Percentiles rank a stretch among this genome's conserved stretches.
These are phyloP conservation scores for Macroteleia sp. DNA, from an alignment of 2,888 invertebrate species.

Conservation along the genomic window DNA sequence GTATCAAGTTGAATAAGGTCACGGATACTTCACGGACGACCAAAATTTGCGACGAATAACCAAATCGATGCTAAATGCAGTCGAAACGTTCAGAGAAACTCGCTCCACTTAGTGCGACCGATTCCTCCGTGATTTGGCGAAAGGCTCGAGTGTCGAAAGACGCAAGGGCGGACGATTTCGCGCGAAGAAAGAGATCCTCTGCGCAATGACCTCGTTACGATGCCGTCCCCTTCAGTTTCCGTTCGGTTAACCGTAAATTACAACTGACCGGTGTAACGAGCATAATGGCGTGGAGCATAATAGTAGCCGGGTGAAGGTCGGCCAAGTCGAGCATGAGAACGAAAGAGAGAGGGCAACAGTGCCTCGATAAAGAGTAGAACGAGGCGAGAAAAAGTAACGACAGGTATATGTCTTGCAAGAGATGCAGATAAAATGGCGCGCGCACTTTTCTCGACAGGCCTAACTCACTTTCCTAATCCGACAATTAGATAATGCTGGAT, in stretches of 20 bases:
- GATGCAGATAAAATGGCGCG: conserved; percentile 59
- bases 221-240: conserved; percentile 78
- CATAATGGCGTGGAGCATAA: conserved; percentile 78
- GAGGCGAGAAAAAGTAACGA: conserved; percentile 52
- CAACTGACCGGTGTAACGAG: conserved; percentile 79
- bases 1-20: too few species aligned
- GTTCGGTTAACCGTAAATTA: conserved; percentile 83
- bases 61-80: too few species aligned
- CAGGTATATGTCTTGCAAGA: conserved; percentile 49
- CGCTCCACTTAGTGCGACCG: conserved; percentile 22
- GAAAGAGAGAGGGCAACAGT: conserved; percentile 60
- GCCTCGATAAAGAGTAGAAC: conserved; percentile 39
- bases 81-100: conserved; percentile 29
- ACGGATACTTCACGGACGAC: too few species aligned
- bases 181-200: conserved; percentile 40
- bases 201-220: conserved; percentile 72
- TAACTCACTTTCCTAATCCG: conserved; percentile 63
- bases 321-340: conserved; percentile 71
- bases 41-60: too few species aligned
- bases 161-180: too few species aligned
- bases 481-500: conserved; percentile 64
- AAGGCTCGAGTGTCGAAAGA: conserved; percentile 12
- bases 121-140: conserved; percentile 16
- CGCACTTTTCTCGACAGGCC: conserved; percentile 55
- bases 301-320: conserved; percentile 81